A percentile compares a stretch with the other conserved stretches of the same genome.
Evolutionary conservation across 2,888 invertebrate species (phyloP).

Genomic region (Chirona hameri): DNA sequence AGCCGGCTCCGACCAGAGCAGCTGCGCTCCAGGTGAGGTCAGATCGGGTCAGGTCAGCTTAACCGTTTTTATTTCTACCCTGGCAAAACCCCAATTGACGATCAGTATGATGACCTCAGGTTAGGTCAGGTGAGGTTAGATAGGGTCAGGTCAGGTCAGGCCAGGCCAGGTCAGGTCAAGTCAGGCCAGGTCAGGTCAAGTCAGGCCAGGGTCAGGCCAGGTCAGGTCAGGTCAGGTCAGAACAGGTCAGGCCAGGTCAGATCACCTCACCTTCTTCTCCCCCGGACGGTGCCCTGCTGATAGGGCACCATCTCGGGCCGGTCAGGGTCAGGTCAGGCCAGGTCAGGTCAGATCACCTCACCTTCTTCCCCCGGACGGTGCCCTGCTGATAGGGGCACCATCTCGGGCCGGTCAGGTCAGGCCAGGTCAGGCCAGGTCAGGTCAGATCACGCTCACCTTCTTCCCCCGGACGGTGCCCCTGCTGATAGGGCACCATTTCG

Average conservation of each 20-base stretch:
- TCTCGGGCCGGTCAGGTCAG: slow-evolving; percentile 93
- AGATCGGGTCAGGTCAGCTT: too few species aligned
- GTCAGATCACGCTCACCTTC: slow-evolving; percentile 54
- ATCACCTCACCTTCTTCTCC: slow-evolving; percentile 67
- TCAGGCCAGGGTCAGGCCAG: background rate
- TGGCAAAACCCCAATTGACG: too few species aligned
- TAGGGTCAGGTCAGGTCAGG: slow-evolving; percentile 30
- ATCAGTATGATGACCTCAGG: background rate
- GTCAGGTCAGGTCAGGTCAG: background rate
- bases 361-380: slow-evolving; percentile 85
- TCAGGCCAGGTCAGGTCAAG: slow-evolving; percentile 33
- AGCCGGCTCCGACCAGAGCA: too few species aligned
- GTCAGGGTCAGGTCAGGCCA: slow-evolving; percentile 55
- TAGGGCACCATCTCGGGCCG: slow-evolving; percentile 93
- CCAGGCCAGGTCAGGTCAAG: slow-evolving; percentile 32
- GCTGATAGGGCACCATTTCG: too few species aligned
- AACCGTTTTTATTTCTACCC: too few species aligned
- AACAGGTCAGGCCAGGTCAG: background rate
- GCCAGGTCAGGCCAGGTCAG: background rate
- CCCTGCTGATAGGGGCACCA: slow-evolving; percentile 90
- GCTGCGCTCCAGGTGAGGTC: too few species aligned
- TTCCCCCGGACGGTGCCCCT: slow-evolving; percentile 86
- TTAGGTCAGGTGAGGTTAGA: slow-evolving; percentile 31
- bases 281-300: slow-evolving; percentile 82
- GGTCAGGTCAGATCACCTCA: background rate